Base-by-base conservation (phyloP, 2,797 vertebrate genomes). In the Pampus argenteus region DNA sequence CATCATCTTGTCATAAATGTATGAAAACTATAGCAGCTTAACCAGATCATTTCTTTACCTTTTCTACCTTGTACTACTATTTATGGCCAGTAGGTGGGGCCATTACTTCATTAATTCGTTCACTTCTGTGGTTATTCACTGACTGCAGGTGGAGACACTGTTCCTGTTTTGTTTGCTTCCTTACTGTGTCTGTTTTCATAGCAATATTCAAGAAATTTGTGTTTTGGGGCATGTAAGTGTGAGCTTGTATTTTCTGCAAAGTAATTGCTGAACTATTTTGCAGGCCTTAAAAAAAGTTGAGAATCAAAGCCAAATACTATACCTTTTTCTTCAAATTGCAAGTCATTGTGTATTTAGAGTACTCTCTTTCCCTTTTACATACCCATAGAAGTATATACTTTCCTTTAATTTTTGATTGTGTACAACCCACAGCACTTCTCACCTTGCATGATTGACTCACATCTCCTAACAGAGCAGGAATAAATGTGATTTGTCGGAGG, bases 401-500 rank as follows among this genome's bases (percentile, higher is more conserved):
- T 18, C 40, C n/a, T n/a, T n/a, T n/a, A n/a, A 52, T 73, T 74
- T 83, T 80, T 71, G 48, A 20, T 63, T 76, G 38, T 1, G 6
- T 34, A 61, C 71, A 54, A 74, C 50, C 67, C 10, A 1, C 58
- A 77, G 66, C 50, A 45, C 58, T 66, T 71, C 71, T 81, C 79
- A 87, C 76, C 74, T 87, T 80, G 61, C 75, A 81, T 74, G 71
- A 81, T 66, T 66, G 76, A 79, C 75, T 82, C 65, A 48, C 74
- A 83, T 78, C 50, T 77, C 72, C 18, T 17, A 79, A 87, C 71
- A 57, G 29, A 47, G 86, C 72, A 59, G 70, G 82, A 91, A 87
- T 88, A 88, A 90, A 92, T 83, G 83, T 83, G 91, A 91, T 92
- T 91, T 88, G 87, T 89, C 86, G 81, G 89, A 92, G 88, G 88